phyloP scores from a whole-genome alignment of 2,888 invertebrate genomes.

The Stenotaenia linearis region DNA sequence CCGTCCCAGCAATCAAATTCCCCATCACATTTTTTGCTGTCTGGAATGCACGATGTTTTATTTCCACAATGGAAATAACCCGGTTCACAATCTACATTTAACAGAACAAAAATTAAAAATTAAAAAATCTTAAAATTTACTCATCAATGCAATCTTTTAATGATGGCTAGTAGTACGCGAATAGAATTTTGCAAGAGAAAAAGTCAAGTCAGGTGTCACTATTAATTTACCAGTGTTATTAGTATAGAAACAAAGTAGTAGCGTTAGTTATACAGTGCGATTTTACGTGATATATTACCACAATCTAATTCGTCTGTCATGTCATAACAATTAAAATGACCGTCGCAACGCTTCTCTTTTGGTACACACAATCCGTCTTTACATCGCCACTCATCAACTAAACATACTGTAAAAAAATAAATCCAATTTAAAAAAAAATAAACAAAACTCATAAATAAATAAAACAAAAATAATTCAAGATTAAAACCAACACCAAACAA shows the following conservation, averaged over 20 bases:
- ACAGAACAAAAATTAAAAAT: slow-evolving; percentile 39
- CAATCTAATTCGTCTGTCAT: slow-evolving; percentile 68
- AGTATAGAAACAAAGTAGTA: neutral
- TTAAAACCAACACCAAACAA: slow-evolving; percentile 12
- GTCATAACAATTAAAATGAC: slow-evolving; percentile 66
- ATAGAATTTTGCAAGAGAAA: neutral
- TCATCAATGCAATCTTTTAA: neutral
- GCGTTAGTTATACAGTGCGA: neutral
- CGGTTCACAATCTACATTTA: slow-evolving; percentile 39
- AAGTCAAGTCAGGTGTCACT: neutral
- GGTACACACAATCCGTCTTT: slow-evolving; percentile 65
- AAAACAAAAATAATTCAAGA: neutral
- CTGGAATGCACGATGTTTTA: slow-evolving; percentile 65
- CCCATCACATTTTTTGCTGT: slow-evolving; percentile 63
- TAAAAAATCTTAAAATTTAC: slow-evolving; percentile 42
- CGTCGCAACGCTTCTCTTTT: slow-evolving; percentile 61
- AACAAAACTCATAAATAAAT: neutral
- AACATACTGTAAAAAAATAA: slow-evolving; percentile 51
- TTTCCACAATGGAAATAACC: slow-evolving; percentile 65
- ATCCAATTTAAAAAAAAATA: neutral
- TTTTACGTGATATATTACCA: slow-evolving; percentile 54
- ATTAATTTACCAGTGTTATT: neutral
- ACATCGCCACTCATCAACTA: slow-evolving; percentile 63
- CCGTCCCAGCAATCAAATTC: slow-evolving; percentile 73
- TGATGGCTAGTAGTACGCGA: neutral